A percentile compares a stretch with the other conserved stretches of the same genome.
Evolutionary conservation across 2,113 vertebrate species (phyloP).

Genomic region (Antechinus flavipes): DNA sequence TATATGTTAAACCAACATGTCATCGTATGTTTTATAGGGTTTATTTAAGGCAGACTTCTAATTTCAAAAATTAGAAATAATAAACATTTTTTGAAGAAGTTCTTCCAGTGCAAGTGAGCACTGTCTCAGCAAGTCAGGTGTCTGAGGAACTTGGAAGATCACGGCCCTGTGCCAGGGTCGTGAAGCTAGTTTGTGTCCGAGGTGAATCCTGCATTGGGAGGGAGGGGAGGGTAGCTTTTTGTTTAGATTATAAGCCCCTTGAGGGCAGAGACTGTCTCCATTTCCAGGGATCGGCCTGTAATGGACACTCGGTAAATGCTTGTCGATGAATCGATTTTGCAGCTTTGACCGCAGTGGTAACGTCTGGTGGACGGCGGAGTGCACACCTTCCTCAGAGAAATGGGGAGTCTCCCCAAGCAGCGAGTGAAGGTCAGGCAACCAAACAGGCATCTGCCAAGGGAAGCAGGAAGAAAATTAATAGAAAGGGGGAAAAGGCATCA

Average conservation of each 20-base stretch:
- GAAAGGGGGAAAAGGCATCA: slow-evolving; percentile 74
- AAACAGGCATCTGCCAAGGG: slow-evolving; percentile 73
- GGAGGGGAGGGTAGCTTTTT: neutral
- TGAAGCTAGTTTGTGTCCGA: neutral
- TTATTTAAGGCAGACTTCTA: neutral
- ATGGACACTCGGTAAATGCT: neutral
- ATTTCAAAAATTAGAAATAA: neutral
- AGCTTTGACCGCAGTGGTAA: neutral
- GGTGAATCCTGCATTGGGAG: neutral
- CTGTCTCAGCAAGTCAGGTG: neutral
- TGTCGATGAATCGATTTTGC: neutral
- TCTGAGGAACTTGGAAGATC: neutral
- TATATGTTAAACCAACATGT: too few relatives aligned
- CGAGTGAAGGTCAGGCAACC: slow-evolving; percentile 73
- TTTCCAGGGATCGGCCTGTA: neutral
- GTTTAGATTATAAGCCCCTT: neutral
- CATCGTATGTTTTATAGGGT: neutral
- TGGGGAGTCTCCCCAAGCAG: neutral
- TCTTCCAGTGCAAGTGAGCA: neutral
- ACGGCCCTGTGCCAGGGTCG: neutral
- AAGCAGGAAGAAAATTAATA: slow-evolving; percentile 77
- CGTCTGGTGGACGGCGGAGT: neutral
- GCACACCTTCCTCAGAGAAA: neutral
- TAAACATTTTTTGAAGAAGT: neutral
- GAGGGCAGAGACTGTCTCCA: neutral